Base-by-base conservation (phyloP, 1,140 invertebrate species). In the Pachypeltis micranthus region DNA sequence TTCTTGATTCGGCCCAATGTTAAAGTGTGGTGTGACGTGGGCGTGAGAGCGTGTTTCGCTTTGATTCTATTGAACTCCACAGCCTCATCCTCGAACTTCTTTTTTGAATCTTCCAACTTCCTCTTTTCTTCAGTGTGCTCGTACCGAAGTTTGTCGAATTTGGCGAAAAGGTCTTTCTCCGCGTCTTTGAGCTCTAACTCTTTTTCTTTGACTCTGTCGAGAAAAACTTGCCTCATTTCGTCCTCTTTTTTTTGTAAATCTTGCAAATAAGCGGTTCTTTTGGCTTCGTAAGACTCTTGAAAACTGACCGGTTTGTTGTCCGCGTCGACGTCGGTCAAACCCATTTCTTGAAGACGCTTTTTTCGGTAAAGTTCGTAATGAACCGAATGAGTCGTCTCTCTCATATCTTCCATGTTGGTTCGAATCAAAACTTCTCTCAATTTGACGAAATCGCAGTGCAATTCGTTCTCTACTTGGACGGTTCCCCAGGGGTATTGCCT, bases 381-480 rank as follows among this genome's bases (percentile, higher is more conserved):
- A 21, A 96, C 90, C 69, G 91, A 92, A 74, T 92, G 91, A 47
- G 93, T 96, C 1, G 95, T 91, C 72, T 96, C 92, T 74, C 95
- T 93, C 58, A 96, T 75, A 73, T 96, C 93, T 76, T 94, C 91
- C 65, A 96, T 80, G 77, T 96, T 91, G 56, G 91, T 93, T 67
- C 91, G 78, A 65, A 93, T 93, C 39, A 99, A 83, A 91, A 99
- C 96, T 75, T 98, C 96, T 68, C 96, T 81, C 44, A 99, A 80
- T 19, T 95, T 93, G 69, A 98, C 87, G 75, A 99, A 99, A 77
- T 99, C 96, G 78, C 94, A 98, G 75, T 99, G 96, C 70, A 96
- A 93, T 71, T 98, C 74, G 74, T 98, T 98, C 76, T 99, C 96
- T 56, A 99, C 96, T 81, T 99, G 94, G 19, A 96, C 96, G 31